Evolutionary conservation across 2,113 vertebrate species (phyloP).

Genomic region (Vidua chalybeata): DNA sequence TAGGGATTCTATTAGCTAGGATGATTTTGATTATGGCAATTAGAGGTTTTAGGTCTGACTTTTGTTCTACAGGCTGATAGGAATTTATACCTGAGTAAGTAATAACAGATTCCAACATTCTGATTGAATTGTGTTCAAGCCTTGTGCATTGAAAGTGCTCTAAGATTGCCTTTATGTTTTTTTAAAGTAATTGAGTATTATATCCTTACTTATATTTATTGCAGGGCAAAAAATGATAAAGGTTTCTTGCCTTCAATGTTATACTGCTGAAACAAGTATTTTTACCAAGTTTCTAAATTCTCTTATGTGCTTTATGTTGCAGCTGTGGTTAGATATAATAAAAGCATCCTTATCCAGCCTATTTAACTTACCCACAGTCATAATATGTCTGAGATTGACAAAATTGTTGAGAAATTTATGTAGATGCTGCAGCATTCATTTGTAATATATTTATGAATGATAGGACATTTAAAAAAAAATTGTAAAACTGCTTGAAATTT

Average conservation of each 20-base stretch:
- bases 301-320: not conserved
- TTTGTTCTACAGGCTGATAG: not conserved
- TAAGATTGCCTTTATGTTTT: not conserved
- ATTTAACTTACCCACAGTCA: not conserved
- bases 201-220: not conserved
- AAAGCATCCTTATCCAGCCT: not conserved
- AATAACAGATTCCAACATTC: not conserved
- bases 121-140: not conserved
- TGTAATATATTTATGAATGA: not conserved
- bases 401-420: not conserved
- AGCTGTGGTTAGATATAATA: not conserved
- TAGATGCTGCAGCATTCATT: not conserved
- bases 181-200: not conserved
- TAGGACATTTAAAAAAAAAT: not conserved
- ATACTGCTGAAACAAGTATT: not conserved
- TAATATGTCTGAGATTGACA: not conserved
- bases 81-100: constrained; percentile 3
- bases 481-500: not conserved
- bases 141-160: not conserved
- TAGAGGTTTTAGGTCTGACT: not conserved
- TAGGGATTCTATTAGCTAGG: not conserved
- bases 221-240: accelerated
- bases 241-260: not conserved
- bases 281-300: not conserved
- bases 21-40: constrained; percentile 12